Evolutionary conservation across 2,113 vertebrate species (phyloP), one percentile per base, ranked within the genome.

Genomic region (Sporophila hypoxantha): DNA sequence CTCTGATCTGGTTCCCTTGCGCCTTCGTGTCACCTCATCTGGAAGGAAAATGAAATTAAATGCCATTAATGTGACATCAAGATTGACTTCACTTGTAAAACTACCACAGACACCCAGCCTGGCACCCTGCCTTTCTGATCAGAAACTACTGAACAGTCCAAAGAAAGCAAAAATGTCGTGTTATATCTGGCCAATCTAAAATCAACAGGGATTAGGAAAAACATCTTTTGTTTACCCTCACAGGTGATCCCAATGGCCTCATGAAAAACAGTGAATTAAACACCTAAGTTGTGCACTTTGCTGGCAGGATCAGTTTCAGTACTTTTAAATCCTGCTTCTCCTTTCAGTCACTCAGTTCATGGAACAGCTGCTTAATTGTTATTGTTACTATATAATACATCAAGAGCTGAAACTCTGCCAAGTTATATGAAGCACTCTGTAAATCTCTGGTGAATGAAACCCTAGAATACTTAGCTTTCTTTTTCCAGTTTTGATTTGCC

Each of bases 1-100:
- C 57, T 99, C 98, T 59, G 98, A 98, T 93, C 98, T 98, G 87
- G 97, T 97, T 93, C 98, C 97, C 93, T 97, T 98, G 78, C 97
- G 95, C 92, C 97, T 97, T 86, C 96, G 94, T 36, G 95, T 95
- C 85, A 97, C 94, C 84, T 97, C 97, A 87, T 98, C 97, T 98
- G 92, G 36, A 95, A 95, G 90, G 27, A 86, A 93, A 96, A 95
- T 53, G 79, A 55, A 94, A 29, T 61, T 49, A 67, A 78, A 44
- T 14, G 17, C 26, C 64, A 79, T 36, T 65, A 64, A 30, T 50
- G 57, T 23, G 39, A 55, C 76, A 74, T 14, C 15, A 30, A 34
- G 39, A 82, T 3, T 71, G 52, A 66, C 14, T 47, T 16, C 26
- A 30, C 41, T 76, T 78, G 36, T 65, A 74, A 74, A 69, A 79